Evolutionary conservation across 2,888 invertebrate species (phyloP).

Genomic region (Rutpela maculata): DNA sequence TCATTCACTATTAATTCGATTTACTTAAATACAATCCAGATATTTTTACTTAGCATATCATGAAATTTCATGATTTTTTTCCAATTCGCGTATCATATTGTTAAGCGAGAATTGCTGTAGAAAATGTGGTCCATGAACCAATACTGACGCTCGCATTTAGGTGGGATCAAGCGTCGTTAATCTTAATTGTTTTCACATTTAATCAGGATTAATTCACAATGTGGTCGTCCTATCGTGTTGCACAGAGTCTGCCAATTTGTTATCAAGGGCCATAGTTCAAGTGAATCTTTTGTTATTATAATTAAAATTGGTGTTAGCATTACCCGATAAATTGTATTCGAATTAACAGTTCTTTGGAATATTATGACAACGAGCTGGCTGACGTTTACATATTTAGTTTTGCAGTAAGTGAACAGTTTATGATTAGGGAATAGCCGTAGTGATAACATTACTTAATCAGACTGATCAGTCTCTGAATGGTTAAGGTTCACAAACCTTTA

Average conservation of each 20-base stretch:
- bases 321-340: not conserved
- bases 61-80: not conserved
- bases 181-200: conserved; percentile 56
- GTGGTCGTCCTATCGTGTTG: conserved; percentile 53
- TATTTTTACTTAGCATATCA: no score
- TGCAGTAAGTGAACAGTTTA: not conserved
- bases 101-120: not conserved
- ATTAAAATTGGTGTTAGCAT: conserved; percentile 15
- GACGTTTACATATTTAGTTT: not conserved
- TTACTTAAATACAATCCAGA: no score
- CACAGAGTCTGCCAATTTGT: conserved; percentile 53
- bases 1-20: no score
- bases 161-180: conserved; percentile 49
- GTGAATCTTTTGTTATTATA: conserved; percentile 51
- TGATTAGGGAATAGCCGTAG: no score
- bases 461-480: no score
- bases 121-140: not conserved
- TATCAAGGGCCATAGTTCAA: conserved; percentile 52
- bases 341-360: not conserved
- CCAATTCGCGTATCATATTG: not conserved
- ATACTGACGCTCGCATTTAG: conserved; percentile 9
- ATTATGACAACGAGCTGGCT: not conserved
- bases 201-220: conserved; percentile 54
- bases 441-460: no score
- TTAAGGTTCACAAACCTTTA: no score